phyloP scores from a whole-genome alignment of 2,888 invertebrate genomes.

The Sarcophaga rosellei region DNA sequence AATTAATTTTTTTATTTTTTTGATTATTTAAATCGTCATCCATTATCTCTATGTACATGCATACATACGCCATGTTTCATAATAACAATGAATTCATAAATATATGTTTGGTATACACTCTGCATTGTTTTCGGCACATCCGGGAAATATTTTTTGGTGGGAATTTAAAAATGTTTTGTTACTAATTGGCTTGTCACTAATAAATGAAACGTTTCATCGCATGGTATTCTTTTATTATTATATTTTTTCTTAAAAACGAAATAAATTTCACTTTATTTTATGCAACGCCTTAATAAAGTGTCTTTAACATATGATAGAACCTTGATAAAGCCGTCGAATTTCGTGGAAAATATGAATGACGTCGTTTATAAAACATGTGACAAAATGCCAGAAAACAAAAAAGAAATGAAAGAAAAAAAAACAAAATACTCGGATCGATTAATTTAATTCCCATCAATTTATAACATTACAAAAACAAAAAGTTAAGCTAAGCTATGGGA shows the following conservation, averaged over 20 bases:
- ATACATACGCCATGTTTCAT: neutral
- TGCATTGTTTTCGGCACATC: slow-evolving; percentile 59
- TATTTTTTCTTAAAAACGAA: slow-evolving; percentile 33
- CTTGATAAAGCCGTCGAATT: slow-evolving; percentile 13
- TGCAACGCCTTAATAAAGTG: slow-evolving; percentile 52
- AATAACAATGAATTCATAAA: slow-evolving; percentile 41
- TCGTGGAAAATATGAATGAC: neutral
- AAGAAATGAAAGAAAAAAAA: neutral
- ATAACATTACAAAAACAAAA: no score
- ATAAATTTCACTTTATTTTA: slow-evolving; percentile 76
- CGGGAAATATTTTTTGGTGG: slow-evolving; percentile 71
- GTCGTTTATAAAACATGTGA: slow-evolving; percentile 31
- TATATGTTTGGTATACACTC: neutral
- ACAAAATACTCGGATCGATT: neutral
- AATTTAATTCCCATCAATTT: no score
- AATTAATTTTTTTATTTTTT: neutral
- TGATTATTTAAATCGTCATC: slow-evolving; percentile 50
- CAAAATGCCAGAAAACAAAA: slow-evolving; percentile 55
- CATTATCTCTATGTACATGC: slow-evolving; percentile 44
- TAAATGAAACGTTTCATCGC: slow-evolving; percentile 58
- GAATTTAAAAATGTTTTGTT: slow-evolving; percentile 70
- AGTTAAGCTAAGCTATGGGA: no score
- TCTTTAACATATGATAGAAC: neutral
- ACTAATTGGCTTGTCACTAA: slow-evolving; percentile 78
- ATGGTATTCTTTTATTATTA: slow-evolving; percentile 43